phyloP scores from a whole-genome alignment of 2,888 invertebrate genomes.

The Acutogordius australiensis region DNA sequence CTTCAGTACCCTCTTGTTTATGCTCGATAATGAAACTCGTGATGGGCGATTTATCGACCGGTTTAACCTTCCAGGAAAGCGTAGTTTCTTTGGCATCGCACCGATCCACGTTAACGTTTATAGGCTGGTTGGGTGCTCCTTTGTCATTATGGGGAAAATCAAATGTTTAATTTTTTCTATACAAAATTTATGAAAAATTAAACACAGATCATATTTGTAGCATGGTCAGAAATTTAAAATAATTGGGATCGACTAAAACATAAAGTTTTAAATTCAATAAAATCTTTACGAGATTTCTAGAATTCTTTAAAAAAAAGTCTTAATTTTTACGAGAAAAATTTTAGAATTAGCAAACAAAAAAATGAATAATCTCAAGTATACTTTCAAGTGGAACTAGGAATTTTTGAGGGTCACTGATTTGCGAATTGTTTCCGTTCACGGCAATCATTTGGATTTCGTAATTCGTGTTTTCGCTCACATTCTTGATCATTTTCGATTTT shows the following conservation, averaged over 20 bases:
- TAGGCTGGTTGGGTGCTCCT: constrained; percentile 4
- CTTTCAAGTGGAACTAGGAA: constrained; percentile 5
- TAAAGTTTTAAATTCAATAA: too few relatives aligned
- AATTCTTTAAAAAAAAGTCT: too few relatives aligned
- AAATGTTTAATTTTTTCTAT: too few relatives aligned
- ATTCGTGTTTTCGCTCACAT: background rate
- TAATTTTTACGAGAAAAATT: too few relatives aligned
- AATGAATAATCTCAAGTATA: too few relatives aligned
- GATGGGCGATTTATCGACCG: background rate
- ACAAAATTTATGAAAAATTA: too few relatives aligned
- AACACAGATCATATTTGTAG: too few relatives aligned
- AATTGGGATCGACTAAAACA: too few relatives aligned
- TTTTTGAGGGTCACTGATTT: background rate
- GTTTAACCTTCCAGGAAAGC: background rate
- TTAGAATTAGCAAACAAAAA: too few relatives aligned
- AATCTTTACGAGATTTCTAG: too few relatives aligned
- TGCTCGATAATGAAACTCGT: constrained; percentile 2
- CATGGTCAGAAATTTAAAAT: too few relatives aligned
- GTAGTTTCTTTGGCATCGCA: constrained; percentile 7
- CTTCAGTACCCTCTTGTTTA: background rate
- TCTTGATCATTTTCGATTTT: background rate
- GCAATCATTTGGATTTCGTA: constrained; percentile 9
- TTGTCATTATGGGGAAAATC: too few relatives aligned
- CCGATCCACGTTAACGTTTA: background rate
- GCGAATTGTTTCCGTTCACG: background rate